phyloP scores from a whole-genome alignment of 1,140 invertebrate genomes.

The Drosophila trapezifrons region DNA sequence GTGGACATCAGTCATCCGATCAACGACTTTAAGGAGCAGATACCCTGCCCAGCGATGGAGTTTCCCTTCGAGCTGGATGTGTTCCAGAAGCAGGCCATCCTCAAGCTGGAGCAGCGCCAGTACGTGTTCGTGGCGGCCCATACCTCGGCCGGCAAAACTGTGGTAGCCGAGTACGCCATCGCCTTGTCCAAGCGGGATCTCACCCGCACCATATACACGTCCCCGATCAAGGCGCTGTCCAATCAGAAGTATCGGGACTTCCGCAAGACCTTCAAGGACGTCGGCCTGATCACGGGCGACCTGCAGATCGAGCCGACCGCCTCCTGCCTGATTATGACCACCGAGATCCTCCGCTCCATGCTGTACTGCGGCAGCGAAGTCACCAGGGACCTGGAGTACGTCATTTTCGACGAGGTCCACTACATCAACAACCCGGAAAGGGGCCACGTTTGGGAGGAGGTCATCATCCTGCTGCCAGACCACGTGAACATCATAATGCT shows the following conservation, averaged over 20 bases:
- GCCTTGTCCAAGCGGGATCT: slow-evolving; percentile 96
- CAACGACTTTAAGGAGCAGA: slow-evolving; percentile 91
- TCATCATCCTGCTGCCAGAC: slow-evolving; percentile 96
- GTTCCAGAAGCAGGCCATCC: slow-evolving; percentile 98
- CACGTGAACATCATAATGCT: slow-evolving; percentile 98
- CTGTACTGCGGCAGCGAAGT: slow-evolving; percentile 97
- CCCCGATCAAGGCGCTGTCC: slow-evolving; percentile 99
- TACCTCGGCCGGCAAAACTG: slow-evolving; percentile 99
- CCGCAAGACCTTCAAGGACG: slow-evolving; percentile 95
- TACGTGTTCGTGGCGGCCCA: slow-evolving; percentile 99
- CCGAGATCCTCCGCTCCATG: slow-evolving; percentile 99
- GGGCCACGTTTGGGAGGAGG: slow-evolving; percentile 99
- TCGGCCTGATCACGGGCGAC: slow-evolving; percentile 98
- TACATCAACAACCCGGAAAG: slow-evolving; percentile 99
- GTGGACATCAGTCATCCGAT: slow-evolving; percentile 92
- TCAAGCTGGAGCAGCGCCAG: slow-evolving; percentile 96
- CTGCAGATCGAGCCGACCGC: slow-evolving; percentile 97
- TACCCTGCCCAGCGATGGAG: slow-evolving; percentile 93
- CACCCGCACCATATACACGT: slow-evolving; percentile 98
- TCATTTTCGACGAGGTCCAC: slow-evolving; percentile 99
- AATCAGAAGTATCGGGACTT: slow-evolving; percentile 99
- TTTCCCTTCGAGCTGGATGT: slow-evolving; percentile 98
- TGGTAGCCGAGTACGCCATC: slow-evolving; percentile 99
- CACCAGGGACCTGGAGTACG: slow-evolving; percentile 98
- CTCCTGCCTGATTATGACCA: slow-evolving; percentile 99